Evolutionary conservation across 1,140 invertebrate species (phyloP).

Genomic region (Drosophila pruinosa): DNA sequence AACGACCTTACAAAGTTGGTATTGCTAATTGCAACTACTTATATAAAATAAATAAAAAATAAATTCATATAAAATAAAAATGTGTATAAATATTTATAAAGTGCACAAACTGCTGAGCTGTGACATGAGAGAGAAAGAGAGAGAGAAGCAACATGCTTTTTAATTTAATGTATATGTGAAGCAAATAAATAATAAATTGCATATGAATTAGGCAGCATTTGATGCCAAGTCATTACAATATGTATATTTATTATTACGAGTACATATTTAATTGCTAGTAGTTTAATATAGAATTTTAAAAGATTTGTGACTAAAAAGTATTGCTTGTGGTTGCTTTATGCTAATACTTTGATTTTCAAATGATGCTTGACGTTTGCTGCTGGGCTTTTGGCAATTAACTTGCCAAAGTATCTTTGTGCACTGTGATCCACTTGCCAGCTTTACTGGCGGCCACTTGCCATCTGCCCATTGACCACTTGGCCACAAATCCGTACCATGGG

Average conservation of each 20-base stretch:
- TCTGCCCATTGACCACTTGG: conserved; percentile 3
- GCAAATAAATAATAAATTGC: too few species aligned
- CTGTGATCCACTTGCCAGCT: conserved; percentile 3
- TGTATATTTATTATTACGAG: too few species aligned
- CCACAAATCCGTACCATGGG: conserved; percentile 4
- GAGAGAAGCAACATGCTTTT: too few species aligned
- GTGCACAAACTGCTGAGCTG: neutral
- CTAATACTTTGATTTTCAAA: too few species aligned
- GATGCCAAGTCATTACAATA: too few species aligned
- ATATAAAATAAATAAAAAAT: neutral
- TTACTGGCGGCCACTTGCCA: neutral
- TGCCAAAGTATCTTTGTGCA: neutral
- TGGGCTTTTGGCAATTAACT: neutral
- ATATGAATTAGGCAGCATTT: too few species aligned
- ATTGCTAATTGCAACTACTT: neutral
- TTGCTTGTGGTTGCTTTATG: neutral
- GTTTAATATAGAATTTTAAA: too few species aligned
- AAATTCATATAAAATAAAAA: neutral
- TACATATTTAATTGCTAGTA: too few species aligned
- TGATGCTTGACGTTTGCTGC: neutral
- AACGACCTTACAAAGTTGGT: conserved; percentile 2
- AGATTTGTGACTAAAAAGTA: too few species aligned
- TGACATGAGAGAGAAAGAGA: too few species aligned
- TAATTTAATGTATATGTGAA: neutral
- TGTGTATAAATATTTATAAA: neutral